These are phyloP conservation scores for Ochropleura plecta DNA, from an alignment of 2,888 invertebrate genomes.

Conservation along the genomic window DNA sequence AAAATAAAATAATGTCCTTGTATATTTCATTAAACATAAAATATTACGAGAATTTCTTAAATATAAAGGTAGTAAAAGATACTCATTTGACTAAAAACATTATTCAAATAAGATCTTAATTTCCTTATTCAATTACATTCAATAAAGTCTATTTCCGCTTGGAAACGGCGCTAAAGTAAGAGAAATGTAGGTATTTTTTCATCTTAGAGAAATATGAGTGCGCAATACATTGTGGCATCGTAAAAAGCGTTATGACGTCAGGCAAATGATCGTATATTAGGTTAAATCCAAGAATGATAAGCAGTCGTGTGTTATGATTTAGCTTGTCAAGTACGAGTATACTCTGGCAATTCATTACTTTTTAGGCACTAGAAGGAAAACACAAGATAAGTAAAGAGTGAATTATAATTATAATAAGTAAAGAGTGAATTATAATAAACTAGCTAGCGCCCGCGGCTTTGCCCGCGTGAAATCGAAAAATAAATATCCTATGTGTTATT, in stretches of 20 bases:
- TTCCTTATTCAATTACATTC: conserved; percentile 35
- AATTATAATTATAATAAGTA: not conserved
- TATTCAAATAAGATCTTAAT: conserved; percentile 20
- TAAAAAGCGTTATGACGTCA: conserved; percentile 65
- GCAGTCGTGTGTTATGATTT: conserved; percentile 72
- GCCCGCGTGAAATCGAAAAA: no score
- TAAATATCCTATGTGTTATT: no score
- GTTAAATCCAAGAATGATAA: conserved; percentile 73
- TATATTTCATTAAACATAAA: conserved; percentile 16
- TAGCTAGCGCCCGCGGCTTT: no score
- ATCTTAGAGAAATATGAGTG: conserved; percentile 51
- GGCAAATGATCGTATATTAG: conserved; percentile 72
- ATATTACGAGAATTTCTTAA: not conserved
- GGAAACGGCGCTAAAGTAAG: conserved; percentile 26
- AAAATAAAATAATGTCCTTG: not conserved
- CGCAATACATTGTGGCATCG: conserved; percentile 56
- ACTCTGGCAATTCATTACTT: conserved; percentile 33
- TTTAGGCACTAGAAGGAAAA: not conserved
- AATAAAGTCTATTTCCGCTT: conserved; percentile 29
- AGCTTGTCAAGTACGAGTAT: conserved; percentile 45
- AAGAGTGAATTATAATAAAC: not conserved
- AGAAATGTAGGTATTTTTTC: conserved; percentile 44
- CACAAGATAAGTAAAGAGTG: not conserved
- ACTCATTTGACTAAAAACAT: conserved; percentile 2
- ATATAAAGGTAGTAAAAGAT: not conserved